Base-by-base conservation (phyloP, 2,797 vertebrate species). In the Spinus olivaceus region DNA sequence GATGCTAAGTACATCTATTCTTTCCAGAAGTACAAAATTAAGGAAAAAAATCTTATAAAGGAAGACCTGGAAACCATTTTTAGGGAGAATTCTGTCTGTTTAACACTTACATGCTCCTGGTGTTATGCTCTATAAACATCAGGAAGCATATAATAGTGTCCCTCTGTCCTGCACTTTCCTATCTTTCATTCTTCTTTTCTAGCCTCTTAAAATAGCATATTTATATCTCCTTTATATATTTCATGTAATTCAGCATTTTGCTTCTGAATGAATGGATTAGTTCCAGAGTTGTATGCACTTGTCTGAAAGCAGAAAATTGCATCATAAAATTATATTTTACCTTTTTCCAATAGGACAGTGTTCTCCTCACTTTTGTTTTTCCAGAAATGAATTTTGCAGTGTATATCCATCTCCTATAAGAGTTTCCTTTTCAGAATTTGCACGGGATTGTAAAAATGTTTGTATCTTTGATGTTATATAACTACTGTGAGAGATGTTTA, bases 91-190 rank as follows among this genome's bases (percentile, higher is more conserved):
- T 79, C 37, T 76, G 8, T 8, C 12, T 35, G 6, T 50, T 81
- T 54, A 54, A 66, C 13, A 6, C 10, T 56, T 67, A 11, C 1
- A 2, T 44, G 4, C 30, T 35, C 16, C 9, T 22, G 1, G 3
- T 35, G 4, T 2, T 86, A 24, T 32, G 3, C 14, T 70, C 18
- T 70, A 10, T 15, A n/a, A 65, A 42, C 9, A 42, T 5, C 17
- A 27, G 6, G 15, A 80, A 70, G 2, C 5, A 5, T 15, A 30
- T 5, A n/a, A 8, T n/a, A 24, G 6, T 44, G 6, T 42, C 53
- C 27, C 24, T 61, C 11, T 32, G 3, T 32, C 33, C 5, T 72
- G 22, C 47, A 14, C 3, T 72, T 3, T 60, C 3, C 25, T 49
- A 15, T 10, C 7, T 73, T 14, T 53, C 3, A 4, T 82, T 72